These are phyloP conservation scores for Axea sp. DNA, from an alignment of 2,888 invertebrate species.

Conservation along the genomic window DNA sequence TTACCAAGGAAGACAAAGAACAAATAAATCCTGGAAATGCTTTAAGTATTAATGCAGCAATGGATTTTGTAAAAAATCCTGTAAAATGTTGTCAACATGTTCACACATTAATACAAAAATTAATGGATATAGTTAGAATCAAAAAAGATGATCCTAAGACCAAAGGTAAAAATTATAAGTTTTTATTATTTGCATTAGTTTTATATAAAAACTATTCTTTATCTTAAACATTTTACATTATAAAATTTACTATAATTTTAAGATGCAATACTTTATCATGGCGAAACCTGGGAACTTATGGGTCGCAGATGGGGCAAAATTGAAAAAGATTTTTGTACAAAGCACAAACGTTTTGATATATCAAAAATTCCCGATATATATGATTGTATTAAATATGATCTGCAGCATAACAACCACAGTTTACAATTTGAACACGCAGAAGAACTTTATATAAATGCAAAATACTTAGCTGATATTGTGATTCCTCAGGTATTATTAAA, in stretches of 20 bases:
- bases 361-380: conserved; percentile 99
- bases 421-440: conserved; percentile 95
- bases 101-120: conserved; percentile 90
- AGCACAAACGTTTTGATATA: conserved; percentile 96
- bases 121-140: conserved; percentile 90
- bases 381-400: conserved; percentile 99
- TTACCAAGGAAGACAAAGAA: conserved; percentile 90
- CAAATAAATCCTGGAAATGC: conserved; percentile 95
- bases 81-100: conserved; percentile 95
- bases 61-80: conserved; percentile 98
- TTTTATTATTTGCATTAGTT: too few relatives aligned
- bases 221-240: too few relatives aligned
- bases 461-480: conserved; percentile 98
- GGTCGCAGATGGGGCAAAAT: conserved; percentile 98
- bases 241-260: too few relatives aligned
- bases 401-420: conserved; percentile 98
- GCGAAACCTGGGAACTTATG: conserved; percentile 99
- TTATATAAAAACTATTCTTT: too few relatives aligned
- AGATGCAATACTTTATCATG: conserved; percentile 97
- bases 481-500: conserved; percentile 99
- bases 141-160: conserved; percentile 94
- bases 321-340: conserved; percentile 97
- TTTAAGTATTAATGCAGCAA: conserved; percentile 93
- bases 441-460: conserved; percentile 95
- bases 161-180: conserved; percentile 82